Evolutionary conservation across 2,113 vertebrate genomes (phyloP).

Genomic region (Marmota flaviventris): DNA sequence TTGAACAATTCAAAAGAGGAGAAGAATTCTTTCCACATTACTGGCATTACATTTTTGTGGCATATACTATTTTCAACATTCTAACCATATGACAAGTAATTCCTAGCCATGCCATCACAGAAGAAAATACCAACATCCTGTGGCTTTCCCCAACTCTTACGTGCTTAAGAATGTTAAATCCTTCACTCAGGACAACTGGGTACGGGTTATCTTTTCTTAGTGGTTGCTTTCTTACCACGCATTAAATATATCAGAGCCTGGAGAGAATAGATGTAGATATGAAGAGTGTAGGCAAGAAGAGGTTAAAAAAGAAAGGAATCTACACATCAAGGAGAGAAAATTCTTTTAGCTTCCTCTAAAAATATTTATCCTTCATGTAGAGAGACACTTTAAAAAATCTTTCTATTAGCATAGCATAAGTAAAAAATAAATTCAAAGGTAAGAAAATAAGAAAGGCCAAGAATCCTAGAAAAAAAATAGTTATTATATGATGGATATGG

Average conservation of each 20-base stretch:
- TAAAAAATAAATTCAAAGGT: conserved; percentile 54
- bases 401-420: background rate
- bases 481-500: background rate
- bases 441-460: conserved; percentile 3
- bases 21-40: background rate
- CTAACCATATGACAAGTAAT: background rate
- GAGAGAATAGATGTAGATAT: background rate
- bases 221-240: background rate
- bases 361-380: conserved; percentile 36
- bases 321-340: background rate
- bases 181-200: background rate
- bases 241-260: background rate
- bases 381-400: background rate
- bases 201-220: background rate
- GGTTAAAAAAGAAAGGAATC: background rate
- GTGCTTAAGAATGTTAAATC: background rate
- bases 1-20: background rate
- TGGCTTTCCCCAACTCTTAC: background rate
- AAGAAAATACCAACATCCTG: background rate
- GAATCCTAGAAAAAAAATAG: background rate
- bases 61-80: background rate
- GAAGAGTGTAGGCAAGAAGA: background rate
- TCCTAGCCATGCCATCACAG: background rate
- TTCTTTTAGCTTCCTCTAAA: conserved; percentile 42
- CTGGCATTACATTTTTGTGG: background rate